These are phyloP conservation scores for Lasioglossum oenotherae DNA, from an alignment of 2,888 invertebrate genomes.

Conservation along the genomic window DNA sequence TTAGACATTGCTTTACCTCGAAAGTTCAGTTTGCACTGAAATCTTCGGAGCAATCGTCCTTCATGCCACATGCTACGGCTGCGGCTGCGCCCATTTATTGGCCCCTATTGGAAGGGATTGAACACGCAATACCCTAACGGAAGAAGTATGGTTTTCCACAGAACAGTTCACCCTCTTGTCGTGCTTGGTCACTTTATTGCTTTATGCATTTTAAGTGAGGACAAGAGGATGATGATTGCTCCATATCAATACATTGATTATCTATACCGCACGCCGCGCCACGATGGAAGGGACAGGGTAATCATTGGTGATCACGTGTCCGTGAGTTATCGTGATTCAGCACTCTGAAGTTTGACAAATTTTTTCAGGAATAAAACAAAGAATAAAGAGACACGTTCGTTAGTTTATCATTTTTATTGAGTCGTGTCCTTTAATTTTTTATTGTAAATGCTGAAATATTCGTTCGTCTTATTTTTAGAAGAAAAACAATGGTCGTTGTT, in stretches of 20 bases:
- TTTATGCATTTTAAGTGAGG: constrained; percentile 25
- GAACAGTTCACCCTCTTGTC: background rate
- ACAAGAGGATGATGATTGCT: background rate
- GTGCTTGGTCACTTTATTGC: background rate
- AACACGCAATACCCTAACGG: background rate
- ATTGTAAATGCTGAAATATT: background rate
- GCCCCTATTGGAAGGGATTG: background rate
- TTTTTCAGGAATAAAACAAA: background rate
- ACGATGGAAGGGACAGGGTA: background rate
- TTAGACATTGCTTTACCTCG: constrained; percentile 12
- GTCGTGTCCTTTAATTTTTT: background rate
- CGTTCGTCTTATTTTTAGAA: background rate
- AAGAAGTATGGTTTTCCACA: background rate
- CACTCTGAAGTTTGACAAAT: background rate
- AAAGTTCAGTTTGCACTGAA: background rate
- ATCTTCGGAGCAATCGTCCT: background rate
- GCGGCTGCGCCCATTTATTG: constrained; percentile 31
- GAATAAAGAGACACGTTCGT: background rate
- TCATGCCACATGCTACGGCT: background rate
- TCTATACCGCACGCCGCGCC: background rate
- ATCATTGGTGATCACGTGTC: background rate
- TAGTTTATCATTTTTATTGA: background rate
- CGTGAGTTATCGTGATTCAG: background rate
- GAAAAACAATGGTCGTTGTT: background rate
- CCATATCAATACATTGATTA: constrained; percentile 15